Base-by-base conservation (phyloP, 2,797 vertebrate genomes). In the Nothura maculosa region DNA sequence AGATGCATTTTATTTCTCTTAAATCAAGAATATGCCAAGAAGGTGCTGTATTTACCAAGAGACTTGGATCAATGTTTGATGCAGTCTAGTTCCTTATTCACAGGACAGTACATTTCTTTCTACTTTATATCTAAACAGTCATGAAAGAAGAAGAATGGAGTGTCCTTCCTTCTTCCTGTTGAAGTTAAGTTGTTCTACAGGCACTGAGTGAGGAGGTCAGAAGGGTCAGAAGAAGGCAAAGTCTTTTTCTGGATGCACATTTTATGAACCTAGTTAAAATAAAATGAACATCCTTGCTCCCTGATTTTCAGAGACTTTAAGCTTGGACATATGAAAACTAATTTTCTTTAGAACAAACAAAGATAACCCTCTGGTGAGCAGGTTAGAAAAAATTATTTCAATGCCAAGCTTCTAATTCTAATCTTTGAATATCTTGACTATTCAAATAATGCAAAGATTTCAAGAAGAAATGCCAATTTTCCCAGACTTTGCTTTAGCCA, bases 281-380 rank as follows among this genome's bases (percentile, higher is more conserved):
- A n/a, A 70, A 78, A 87, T 2, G 1, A 67, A 2, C 9, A 54
- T 48, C 8, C 13, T 70, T 68, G 21, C 7, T 74, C 87, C 69
- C 28, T 68, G n/a, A 72, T 92, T 89, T 93, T 92, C 54, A 58
- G 32, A 87, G 28, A 10, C 34, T 64, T 92, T 87, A 81, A 72
- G 2, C 25, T 68, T 64, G 22, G 36, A 22, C 25, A 75, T 48
- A 36, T 14, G 24, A 80, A 82, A 89, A 36, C 2, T 48, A 54
- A 75, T 69, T 91, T 81, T 91, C 6, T 87, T 85, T 66, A 42
- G 45, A 83, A 83, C 11, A 27, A 2, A 5, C 11, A 87, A 47
- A 75, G 21, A 61, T 60, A 89, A 30, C 2, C 4, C 20, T 19
- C 34, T 13, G 45, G 18, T 17, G 27, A 72, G n/a, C 87, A 81